phyloP scores from a whole-genome alignment of 92 coral and sea anemone species.

The Porites cylindrica region DNA sequence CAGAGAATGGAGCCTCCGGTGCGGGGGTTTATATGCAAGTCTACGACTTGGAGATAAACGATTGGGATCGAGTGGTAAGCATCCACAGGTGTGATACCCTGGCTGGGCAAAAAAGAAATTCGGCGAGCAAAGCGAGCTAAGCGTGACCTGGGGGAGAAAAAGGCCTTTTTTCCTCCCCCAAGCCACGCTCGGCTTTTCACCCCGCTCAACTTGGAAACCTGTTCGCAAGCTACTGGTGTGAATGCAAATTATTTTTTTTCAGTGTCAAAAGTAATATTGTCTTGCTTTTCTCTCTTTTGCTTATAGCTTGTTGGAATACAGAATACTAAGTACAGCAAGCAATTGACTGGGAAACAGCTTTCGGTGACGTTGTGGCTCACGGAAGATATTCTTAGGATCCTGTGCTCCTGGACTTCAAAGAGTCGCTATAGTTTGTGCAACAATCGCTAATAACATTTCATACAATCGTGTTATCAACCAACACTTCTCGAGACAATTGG shows the following conservation, averaged over 20 bases:
- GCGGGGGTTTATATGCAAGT: conserved; percentile 65
- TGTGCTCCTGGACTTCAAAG: conserved; percentile 38
- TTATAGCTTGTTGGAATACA: conserved; percentile 40
- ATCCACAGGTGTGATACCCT: background rate
- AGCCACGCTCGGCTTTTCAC: too few relatives aligned
- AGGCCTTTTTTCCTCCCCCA: too few relatives aligned
- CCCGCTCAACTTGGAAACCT: too few relatives aligned
- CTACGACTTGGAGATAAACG: conserved; percentile 30
- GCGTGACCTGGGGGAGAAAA: too few relatives aligned
- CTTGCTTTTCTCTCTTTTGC: background rate
- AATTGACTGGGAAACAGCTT: background rate
- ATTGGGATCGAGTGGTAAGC: conserved; percentile 54
- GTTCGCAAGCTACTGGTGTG: background rate
- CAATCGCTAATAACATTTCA: background rate
- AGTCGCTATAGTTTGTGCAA: conserved; percentile 33
- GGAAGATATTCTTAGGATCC: background rate
- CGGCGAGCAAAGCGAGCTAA: too few relatives aligned
- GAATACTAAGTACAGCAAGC: conserved; percentile 24
- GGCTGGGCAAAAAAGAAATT: background rate
- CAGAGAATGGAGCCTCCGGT: conserved; percentile 44
- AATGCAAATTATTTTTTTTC: background rate
- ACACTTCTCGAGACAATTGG: too few relatives aligned
- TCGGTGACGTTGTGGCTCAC: conserved; percentile 31
- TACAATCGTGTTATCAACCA: background rate
- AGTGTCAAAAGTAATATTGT: background rate